Base-by-base conservation (phyloP, 2,797 vertebrate species). In the Florisuga fusca region DNA sequence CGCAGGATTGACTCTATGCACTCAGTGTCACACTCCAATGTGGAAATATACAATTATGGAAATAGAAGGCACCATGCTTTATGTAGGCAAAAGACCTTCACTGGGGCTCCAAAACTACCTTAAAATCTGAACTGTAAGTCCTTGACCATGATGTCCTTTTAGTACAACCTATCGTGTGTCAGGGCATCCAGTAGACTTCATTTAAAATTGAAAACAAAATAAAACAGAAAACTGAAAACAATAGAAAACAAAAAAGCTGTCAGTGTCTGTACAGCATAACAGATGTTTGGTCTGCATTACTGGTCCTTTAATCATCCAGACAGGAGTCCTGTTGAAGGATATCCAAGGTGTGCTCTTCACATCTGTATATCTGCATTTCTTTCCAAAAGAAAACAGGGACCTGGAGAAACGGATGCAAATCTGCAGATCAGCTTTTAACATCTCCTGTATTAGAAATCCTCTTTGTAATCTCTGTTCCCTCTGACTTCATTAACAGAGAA, bases 1-100 rank as follows among this genome's bases (percentile, higher is more conserved):
- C 0, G 0, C 3, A 53, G 21, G 27, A 82, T 4, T 74, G 13
- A 34, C 4, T 59, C 23, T 48, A 10, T 11, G 9, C 2, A 27
- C n/a, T 62, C 34, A 54, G 8, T 38, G 9, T 34, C 48, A 63
- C 7, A n/a, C 0, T 82, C 7, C 15, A 15, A 1, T 36, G 11
- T 55, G 23, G 57, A 80, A 89, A 75, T 6, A 77, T 3, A 62
- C 8, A 62, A 10, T 38, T 31, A 62, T 2, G 10, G 29, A 31
- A 36, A 48, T 4, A 78, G 58, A 80, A 78, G 34, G 4, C 2
- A 68, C 16, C 19, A 34, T 12, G 4, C 1, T 51, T 3, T 22
- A 34, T 7, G 3, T 12, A 75, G 34, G 11, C 3, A 73, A 87
- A 78, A 67, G 10, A 9, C 31, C 45, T 45, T 72, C 50, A 62